Evolutionary conservation across 2,113 vertebrate species (phyloP), one percentile per base, ranked within the genome.

Genomic region (Mohoua ochrocephala): DNA sequence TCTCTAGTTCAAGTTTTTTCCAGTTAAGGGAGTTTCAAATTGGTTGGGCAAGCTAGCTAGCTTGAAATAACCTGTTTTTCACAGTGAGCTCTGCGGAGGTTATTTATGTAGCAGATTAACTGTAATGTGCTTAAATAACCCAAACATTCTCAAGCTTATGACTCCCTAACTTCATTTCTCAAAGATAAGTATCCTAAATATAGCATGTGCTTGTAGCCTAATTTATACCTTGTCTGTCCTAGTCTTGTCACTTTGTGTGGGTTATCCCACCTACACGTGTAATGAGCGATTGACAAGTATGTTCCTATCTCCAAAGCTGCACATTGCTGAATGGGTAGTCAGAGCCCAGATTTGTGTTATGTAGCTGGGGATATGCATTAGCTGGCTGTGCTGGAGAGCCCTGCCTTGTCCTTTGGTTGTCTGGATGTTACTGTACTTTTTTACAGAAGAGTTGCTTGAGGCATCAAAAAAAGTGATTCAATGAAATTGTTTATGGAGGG

Each of bases 51-150:
- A 17, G 61, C 68, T 69, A 64, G 57, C 76, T 80, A 31, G 70
- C 88, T 91, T 69, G 67, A 85, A 90, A 75, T 90, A 81, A 67
- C 65, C 31, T 74, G 30, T 28, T 94, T 90, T 71, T 88, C 74
- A 79, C 78, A 73, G 53, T 37, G 37, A 90, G 45, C 47, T 84
- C 42, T 67, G 39, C 10, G 11, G 53, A 71, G 49, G 44, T 89
- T 96, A 78, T 93, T 93, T 96, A 71, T 4, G 2, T 70, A 75
- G 65, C 56, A 82, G 69, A 71, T 93, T 63, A 93, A 68, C 80
- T 87, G 60, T 53, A 30, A 42, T 64, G 81, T 73, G 52, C 70
- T 89, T 97, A 75, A 95, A 87, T 89, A 87, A 94, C 69, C n/a
- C 50, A 81, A 94, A 87, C 30, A 26, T 75, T 81, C 52, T 78